A percentile compares a stretch with the other conserved stretches of the same genome.
Evolutionary conservation across 2,888 invertebrate species (phyloP).

Genomic region (Heliconius charithonia): DNA sequence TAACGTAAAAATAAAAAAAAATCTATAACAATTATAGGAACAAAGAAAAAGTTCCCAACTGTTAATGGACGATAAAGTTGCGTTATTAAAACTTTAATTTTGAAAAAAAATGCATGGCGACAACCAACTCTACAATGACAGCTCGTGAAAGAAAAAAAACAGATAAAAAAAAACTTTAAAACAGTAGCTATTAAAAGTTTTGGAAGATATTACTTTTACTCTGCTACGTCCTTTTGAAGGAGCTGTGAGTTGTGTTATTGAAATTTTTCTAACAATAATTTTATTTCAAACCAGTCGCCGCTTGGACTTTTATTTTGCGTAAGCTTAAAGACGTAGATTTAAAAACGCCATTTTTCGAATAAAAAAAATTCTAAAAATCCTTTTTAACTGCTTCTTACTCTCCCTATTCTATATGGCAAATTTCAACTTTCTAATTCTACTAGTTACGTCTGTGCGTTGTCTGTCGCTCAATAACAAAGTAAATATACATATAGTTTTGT

Average conservation of each 20-base stretch:
- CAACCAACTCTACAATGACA: conserved; percentile 15
- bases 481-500: no score
- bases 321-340: no score
- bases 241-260: background rate
- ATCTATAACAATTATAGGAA: conserved; percentile 17
- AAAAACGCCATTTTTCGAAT: no score
- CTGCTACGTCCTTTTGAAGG: conserved; percentile 14
- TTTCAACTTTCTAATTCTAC: background rate
- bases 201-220: conserved; percentile 31
- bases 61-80: conserved; percentile 33
- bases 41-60: conserved; percentile 26
- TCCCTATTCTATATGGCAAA: background rate
- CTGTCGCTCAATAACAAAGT: background rate
- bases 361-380: no score
- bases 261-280: background rate
- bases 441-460: background rate
- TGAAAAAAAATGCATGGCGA: conserved; percentile 39
- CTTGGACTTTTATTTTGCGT: no score
- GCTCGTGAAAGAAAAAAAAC: background rate
- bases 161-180: conserved; percentile 30
- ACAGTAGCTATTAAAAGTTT: conserved; percentile 43
- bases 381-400: background rate
- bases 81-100: conserved; percentile 45
- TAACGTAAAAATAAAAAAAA: background rate
- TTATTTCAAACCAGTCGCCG: background rate